Percentiles rank a stretch among this genome's conserved stretches.
These are phyloP conservation scores for Centruroides sculpturatus DNA, from an alignment of 1,140 invertebrate species.

Conservation along the genomic window DNA sequence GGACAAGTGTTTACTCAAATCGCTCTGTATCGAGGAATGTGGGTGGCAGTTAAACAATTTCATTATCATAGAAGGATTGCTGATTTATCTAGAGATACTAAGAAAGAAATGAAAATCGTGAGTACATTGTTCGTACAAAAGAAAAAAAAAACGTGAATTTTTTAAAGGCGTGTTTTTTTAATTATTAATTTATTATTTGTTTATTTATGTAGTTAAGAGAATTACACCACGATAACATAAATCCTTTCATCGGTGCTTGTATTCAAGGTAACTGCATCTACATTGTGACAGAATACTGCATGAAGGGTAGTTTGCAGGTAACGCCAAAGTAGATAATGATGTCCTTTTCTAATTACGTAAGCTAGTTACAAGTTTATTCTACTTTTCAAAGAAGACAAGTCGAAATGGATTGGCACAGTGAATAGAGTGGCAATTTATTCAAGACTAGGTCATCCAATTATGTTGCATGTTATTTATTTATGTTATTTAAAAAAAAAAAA, in stretches of 20 bases:
- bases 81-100: constrained; percentile 69
- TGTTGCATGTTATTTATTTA: too few relatives aligned
- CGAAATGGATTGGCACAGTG: too few relatives aligned
- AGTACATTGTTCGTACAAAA: not conserved
- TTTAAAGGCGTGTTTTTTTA: not conserved
- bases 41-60: constrained; percentile 82
- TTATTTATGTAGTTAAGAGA: constrained; percentile 49
- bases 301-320: constrained; percentile 87
- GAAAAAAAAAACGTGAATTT: too few relatives aligned
- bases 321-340: constrained; percentile 14
- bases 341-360: too few relatives aligned
- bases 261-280: constrained; percentile 71
- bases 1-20: constrained; percentile 37
- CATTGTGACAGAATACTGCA: constrained; percentile 87
- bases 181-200: not conserved
- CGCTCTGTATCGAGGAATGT: constrained; percentile 69
- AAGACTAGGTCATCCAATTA: too few relatives aligned
- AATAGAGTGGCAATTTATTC: too few relatives aligned
- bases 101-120: constrained; percentile 76
- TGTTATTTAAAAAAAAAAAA: too few relatives aligned
- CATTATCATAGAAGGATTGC: constrained; percentile 70
- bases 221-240: constrained; percentile 85
- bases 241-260: constrained; percentile 90
- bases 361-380: too few relatives aligned
- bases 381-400: too few relatives aligned